Percentiles rank a stretch among this genome's conserved stretches.
Conservation (phyloP, 2,113 vertebrate species). For the Apteryx owenii region DNA sequence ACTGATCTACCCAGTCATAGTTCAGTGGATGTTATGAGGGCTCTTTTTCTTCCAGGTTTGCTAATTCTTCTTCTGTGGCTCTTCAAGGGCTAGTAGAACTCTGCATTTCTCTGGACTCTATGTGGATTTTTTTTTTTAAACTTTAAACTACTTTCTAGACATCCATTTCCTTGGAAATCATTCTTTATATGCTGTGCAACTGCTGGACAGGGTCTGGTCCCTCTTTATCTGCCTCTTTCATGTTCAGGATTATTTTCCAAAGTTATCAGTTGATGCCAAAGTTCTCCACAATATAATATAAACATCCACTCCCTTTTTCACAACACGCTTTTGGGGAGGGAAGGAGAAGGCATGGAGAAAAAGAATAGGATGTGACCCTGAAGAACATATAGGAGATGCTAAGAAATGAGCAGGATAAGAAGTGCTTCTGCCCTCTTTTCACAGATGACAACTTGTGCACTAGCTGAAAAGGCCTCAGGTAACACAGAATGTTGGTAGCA, state of each 20-base stretch:
- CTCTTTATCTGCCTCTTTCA: conserved; percentile 11
- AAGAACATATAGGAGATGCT: not conserved
- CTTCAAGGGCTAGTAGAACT: not conserved
- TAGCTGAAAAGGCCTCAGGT: not conserved
- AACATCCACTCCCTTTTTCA: not conserved
- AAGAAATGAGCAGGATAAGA: not conserved
- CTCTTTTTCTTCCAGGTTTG: not conserved
- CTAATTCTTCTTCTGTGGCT: not conserved
- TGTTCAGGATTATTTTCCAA: conserved; percentile 9
- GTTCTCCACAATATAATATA: not conserved
- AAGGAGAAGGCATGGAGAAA: not conserved
- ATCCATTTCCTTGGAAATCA: not conserved
- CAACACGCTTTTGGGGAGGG: not conserved
- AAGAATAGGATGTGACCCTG: not conserved
- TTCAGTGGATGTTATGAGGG: not conserved
- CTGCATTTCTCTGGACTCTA: not conserved
- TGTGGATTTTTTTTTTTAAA: not conserved
- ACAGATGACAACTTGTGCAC: not conserved
- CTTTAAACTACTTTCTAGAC: not conserved
- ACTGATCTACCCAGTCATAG: not conserved
- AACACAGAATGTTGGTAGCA: not conserved
- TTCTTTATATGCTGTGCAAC: not conserved
- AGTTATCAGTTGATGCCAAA: not conserved
- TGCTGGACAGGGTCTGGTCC: not conserved
- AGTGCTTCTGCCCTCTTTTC: not conserved